Evolutionary conservation across 1,140 invertebrate species (phyloP), one percentile per base, ranked within the genome.

Genomic region (Parapsyche elsis): DNA sequence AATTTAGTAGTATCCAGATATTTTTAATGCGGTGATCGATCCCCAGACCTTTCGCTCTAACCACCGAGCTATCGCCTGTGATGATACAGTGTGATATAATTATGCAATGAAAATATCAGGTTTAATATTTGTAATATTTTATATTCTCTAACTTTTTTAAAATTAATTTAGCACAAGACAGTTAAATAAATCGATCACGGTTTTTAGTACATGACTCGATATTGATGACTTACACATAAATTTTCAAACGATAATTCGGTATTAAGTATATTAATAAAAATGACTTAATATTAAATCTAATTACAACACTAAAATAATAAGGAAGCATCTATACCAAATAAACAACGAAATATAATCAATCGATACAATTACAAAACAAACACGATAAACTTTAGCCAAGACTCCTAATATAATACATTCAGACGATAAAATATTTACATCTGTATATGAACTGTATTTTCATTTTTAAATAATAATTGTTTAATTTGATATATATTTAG

Each of bases 161-260:
- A 26, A 24, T 30, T 57, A 64, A 64, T 76, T 76, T 67, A 80
- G 76, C 79, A 83, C 81, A 80, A 80, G 79, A 83, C 81, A 76
- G 30, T 79, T 77, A 73, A 80, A 71, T 77, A 79, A 71, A 80
- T 77, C 59, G 74, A 79, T 83, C 74, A 76, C 71, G 5, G 67
- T 44, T 83, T n/a, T 61, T 80, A 80, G 59, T 61, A 80, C 49
- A 75, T 83, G 79, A 83, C 79, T 83, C 79, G 10, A 49, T 57
- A 2, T 12, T 23, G 46, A 9, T 73, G 71, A 73, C 71, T 73
- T 73, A 73, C n/a, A 21, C 14, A 38, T 74, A 74, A 9, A 45
- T 73, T 73, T 67, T 73, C n/a, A 73, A 73, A 73, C 30, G 30
- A 38, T 76, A 76, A 76, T 76, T 76, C 49, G 73, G 73, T 76